Evolutionary conservation across 2,797 vertebrate species (phyloP).

Genomic region (Oreochromis grahami): DNA sequence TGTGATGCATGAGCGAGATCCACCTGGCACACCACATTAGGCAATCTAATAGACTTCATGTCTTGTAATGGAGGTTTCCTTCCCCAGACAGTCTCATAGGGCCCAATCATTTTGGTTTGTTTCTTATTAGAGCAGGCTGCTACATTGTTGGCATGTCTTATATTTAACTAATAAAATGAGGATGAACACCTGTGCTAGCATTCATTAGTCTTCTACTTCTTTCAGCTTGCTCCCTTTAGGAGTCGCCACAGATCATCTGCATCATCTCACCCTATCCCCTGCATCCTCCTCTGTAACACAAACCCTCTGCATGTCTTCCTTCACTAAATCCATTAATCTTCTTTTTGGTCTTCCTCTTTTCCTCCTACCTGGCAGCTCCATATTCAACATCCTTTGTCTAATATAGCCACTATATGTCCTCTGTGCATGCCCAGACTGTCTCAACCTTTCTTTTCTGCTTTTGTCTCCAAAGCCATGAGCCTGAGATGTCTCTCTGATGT

Average conservation of each 20-base stretch:
- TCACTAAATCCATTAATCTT: neutral
- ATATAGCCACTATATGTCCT: neutral
- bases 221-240: neutral
- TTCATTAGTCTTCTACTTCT: conserved; percentile 3
- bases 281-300: neutral
- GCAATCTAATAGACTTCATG: neutral
- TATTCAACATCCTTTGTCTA: neutral
- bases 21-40: neutral
- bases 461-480: neutral
- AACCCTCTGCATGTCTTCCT: neutral
- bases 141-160: conserved; percentile 10
- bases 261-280: neutral
- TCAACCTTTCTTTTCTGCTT: neutral
- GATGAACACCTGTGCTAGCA: conserved; percentile 37
- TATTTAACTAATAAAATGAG: conserved; percentile 42
- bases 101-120: neutral
- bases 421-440: neutral
- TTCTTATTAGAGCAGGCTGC: conserved; percentile 15
- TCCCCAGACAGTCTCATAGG: neutral
- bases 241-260: neutral
- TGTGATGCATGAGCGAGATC: neutral
- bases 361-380: neutral
- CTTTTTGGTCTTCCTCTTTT: neutral
- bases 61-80: neutral
- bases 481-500: neutral